A percentile compares a stretch with the other conserved stretches of the same genome.
These are phyloP conservation scores for Pogonocichla stellata DNA, from an alignment of 2,113 vertebrate genomes.

Conservation along the genomic window DNA sequence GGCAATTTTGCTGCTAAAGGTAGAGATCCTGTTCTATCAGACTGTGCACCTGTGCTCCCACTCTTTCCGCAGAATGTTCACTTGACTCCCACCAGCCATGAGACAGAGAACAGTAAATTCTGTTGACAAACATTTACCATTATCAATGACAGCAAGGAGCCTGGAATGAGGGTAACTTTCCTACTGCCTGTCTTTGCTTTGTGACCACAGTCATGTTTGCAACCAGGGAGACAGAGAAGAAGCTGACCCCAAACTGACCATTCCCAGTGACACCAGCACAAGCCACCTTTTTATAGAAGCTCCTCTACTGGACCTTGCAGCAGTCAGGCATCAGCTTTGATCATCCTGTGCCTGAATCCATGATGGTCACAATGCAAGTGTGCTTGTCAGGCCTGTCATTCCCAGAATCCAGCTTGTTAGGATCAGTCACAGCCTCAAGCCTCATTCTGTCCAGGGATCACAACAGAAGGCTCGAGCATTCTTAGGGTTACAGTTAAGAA, in stretches of 20 bases:
- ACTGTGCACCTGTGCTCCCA: not conserved
- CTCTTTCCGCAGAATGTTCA: not conserved
- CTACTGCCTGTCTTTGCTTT: conserved; percentile 70
- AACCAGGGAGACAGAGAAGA: conserved; percentile 68
- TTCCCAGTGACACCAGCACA: conserved; percentile 66
- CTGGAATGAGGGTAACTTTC: conserved; percentile 69
- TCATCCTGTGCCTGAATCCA: conserved; percentile 70
- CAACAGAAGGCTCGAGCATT: not conserved
- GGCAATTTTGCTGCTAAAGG: not conserved
- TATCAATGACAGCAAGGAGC: conserved; percentile 64
- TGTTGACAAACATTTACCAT: not conserved
- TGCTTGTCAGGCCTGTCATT: conserved; percentile 64
- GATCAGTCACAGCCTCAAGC: conserved; percentile 66
- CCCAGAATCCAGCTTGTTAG: conserved; percentile 69
- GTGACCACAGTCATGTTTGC: conserved; percentile 68
- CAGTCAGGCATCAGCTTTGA: conserved; percentile 70
- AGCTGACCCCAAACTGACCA: conserved; percentile 67
- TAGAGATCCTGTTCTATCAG: not conserved
- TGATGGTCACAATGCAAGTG: conserved; percentile 36
- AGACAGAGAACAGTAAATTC: not conserved
- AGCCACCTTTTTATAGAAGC: conserved; percentile 64
- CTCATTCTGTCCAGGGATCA: conserved; percentile 69
- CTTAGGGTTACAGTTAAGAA: not conserved
- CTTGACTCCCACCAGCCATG: not conserved
- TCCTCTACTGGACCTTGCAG: conserved; percentile 65